A percentile compares a stretch with the other conserved stretches of the same genome.
Evolutionary conservation across 2,797 vertebrate species (phyloP).

Genomic region (Cossypha heuglini): DNA sequence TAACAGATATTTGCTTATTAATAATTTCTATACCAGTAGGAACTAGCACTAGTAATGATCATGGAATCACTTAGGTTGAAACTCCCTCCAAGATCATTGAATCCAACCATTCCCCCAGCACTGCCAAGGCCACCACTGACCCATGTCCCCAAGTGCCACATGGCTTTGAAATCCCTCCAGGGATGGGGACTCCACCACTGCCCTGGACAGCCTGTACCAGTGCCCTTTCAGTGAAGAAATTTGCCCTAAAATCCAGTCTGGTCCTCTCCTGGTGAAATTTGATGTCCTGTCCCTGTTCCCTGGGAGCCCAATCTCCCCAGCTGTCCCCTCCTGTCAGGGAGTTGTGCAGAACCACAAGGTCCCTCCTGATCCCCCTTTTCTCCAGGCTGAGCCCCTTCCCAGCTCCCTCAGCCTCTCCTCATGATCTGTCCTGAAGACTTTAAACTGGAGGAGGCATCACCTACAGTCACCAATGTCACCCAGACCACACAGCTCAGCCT

Average conservation of each 20-base stretch:
- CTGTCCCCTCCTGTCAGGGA: background rate
- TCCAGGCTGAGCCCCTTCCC: background rate
- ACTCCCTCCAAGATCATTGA: background rate
- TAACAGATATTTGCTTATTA: background rate
- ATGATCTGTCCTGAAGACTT: background rate
- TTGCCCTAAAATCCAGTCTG: background rate
- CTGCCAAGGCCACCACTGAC: background rate
- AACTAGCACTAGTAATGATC: background rate
- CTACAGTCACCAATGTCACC: accelerated
- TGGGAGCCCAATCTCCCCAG: accelerated
- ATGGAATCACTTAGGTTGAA: background rate
- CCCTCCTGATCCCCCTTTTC: background rate
- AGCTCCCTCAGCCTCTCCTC: background rate
- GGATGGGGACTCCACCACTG: background rate
- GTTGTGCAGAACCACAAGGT: accelerated
- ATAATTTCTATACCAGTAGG: background rate
- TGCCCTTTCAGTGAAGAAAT: background rate
- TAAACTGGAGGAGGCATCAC: background rate
- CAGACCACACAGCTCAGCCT: background rate
- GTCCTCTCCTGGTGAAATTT: background rate
- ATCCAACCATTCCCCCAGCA: background rate
- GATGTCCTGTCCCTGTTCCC: background rate
- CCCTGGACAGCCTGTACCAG: background rate
- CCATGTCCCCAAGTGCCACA: background rate
- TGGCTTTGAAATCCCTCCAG: background rate